These are phyloP conservation scores for Oplegnathus fasciatus DNA, from an alignment of 2,113 vertebrate species.

Conservation along the genomic window DNA sequence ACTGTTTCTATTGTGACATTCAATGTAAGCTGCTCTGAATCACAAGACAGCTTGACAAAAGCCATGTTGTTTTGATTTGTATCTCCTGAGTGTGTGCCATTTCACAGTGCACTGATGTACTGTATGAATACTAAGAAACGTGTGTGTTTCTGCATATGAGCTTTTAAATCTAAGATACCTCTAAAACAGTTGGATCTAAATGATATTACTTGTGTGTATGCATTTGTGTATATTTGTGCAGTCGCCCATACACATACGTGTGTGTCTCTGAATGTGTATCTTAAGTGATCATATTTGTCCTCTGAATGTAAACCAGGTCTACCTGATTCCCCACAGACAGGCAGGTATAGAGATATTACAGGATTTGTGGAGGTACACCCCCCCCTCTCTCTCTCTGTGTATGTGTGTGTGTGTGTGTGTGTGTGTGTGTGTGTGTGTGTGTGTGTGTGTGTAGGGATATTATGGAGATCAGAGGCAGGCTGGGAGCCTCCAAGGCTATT, in stretches of 20 bases:
- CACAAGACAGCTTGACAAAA: not conserved
- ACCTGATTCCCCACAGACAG: slow-evolving; percentile 67
- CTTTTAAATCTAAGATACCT: slow-evolving; percentile 20
- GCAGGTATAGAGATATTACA: slow-evolving; percentile 69
- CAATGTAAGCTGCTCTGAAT: not conserved
- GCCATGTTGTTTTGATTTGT: not conserved
- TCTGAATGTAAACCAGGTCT: slow-evolving; percentile 75
- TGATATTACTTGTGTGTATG: slow-evolving; percentile 5
- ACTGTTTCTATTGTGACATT: not conserved
- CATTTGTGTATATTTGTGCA: slow-evolving; percentile 12
- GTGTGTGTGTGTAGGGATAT: slow-evolving; percentile 50
- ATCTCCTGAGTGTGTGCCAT: not conserved
- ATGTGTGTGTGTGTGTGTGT: no score
- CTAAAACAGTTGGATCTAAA: slow-evolving; percentile 43
- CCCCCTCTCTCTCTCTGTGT: not conserved
- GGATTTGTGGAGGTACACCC: slow-evolving; percentile 65
- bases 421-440: slow-evolving; percentile 40
- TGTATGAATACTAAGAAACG: slow-evolving; percentile 6
- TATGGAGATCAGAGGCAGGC: slow-evolving; percentile 79
- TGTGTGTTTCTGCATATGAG: slow-evolving; percentile 5
- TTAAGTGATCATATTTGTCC: slow-evolving; percentile 75
- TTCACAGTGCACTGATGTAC: not conserved
- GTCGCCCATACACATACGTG: slow-evolving; percentile 1
- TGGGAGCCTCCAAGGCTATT: slow-evolving; percentile 80
- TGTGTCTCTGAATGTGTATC: slow-evolving; percentile 45